Base-by-base conservation (phyloP, 2,888 invertebrate species). In the Notodonta dromedarius region DNA sequence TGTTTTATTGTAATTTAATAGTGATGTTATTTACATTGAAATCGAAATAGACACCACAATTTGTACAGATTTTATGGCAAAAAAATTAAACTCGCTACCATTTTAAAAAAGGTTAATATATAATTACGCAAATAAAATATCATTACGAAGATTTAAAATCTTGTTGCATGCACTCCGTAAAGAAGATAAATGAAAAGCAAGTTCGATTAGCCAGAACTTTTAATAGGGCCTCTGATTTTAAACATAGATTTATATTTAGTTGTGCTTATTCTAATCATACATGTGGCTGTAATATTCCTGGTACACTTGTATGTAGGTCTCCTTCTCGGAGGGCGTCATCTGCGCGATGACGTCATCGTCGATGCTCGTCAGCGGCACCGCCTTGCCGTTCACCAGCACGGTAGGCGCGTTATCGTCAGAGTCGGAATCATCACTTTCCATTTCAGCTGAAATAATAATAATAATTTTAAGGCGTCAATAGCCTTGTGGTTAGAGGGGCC, bases 241-340 rank as follows among this genome's bases (percentile, higher is more conserved):
- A 24, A 24, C 24, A 61, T 56, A 40, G 66, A 74, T 71, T 74
- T 72, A 69, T 71, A 66, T 73, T 59, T 42, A 63, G 56, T 69
- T 57, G 67, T 51, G 62, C 60, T 69, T 71, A 68, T 56, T 66
- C 71, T 85, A 98, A 91, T 97, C 97, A 81, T 96, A 97, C 94
- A 98, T 97, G 86, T 98, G 97, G 73, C 98, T 97, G 91, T 98
- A 98, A 89, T 97, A 97, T 87, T 99, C 98, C 86, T 98, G 98
- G 85, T 98, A 98, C 53, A 97, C 95, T 90, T 98, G 97, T 76
- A 99, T 98, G 88, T 99, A 99, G 50, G 97, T 96, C 83, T 98
- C 98, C 89, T 98, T 98, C 85, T 99, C 99, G 5, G 96, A 94
- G 24, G 97, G 96, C 11, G 97, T 96, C 99, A 99, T 99, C 87